Conservation (phyloP, 2,113 vertebrate species). For the Mobula birostris region DNA sequence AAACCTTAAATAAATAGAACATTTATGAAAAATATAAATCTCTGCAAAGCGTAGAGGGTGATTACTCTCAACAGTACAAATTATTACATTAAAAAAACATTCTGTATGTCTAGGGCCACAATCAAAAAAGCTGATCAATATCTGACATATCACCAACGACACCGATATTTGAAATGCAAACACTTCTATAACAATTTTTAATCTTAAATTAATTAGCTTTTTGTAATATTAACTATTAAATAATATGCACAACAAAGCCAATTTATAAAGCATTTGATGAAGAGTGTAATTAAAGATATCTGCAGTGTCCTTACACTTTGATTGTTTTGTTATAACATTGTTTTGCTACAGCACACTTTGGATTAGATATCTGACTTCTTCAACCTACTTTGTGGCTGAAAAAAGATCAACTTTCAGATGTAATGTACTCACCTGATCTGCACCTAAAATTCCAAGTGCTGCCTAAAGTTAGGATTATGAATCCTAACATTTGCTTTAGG, state of each 20-base stretch:
- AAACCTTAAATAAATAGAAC: conserved; percentile 96
- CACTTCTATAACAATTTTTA: neutral
- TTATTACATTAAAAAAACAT: conserved; percentile 97
- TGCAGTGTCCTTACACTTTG: neutral
- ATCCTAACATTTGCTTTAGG: neutral
- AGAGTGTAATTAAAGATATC: neutral
- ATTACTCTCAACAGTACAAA: conserved; percentile 94
- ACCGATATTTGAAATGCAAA: conserved; percentile 23
- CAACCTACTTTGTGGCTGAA: neutral
- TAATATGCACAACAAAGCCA: conserved; percentile 25
- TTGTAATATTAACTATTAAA: neutral
- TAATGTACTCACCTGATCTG: neutral
- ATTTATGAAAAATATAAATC: conserved; percentile 99
- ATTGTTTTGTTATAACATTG: neutral
- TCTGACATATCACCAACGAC: conserved; percentile 15
- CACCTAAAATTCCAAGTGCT: neutral
- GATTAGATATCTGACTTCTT: neutral
- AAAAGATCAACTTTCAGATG: neutral
- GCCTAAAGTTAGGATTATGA: neutral
- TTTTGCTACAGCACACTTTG: neutral
- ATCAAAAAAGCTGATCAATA: conserved; percentile 34
- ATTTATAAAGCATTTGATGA: conserved; percentile 12
- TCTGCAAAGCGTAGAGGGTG: conserved; percentile 69
- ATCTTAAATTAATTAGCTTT: conserved; percentile 23
- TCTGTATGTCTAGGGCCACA: conserved; percentile 61